Evolutionary conservation across 2,797 vertebrate genomes (phyloP).

Genomic region (Champsocephalus esox): DNA sequence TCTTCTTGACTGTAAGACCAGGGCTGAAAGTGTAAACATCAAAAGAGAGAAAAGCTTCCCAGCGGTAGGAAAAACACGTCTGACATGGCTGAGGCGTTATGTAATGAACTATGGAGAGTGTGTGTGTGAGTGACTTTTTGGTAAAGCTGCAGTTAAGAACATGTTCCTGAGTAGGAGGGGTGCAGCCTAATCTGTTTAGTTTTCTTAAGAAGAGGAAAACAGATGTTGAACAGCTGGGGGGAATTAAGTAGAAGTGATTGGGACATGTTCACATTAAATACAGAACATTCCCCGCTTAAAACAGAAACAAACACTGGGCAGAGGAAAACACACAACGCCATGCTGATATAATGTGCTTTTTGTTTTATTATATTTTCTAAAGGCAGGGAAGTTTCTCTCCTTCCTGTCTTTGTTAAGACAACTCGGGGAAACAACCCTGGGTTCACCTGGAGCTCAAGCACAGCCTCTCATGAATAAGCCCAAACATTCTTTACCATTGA

Average conservation of each 20-base stretch:
- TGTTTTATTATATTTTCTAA: not conserved
- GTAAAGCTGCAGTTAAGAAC: not conserved
- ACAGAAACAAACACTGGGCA: not conserved
- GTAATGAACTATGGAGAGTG: not conserved
- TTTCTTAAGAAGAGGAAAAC: slow-evolving; percentile 26
- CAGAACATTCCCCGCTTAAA: not conserved
- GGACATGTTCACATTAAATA: not conserved
- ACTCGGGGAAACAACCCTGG: not conserved
- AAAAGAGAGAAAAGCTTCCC: not conserved
- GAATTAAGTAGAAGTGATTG: not conserved
- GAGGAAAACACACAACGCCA: not conserved
- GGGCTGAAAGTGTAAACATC: not conserved
- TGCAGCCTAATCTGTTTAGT: not conserved
- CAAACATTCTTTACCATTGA: not conserved
- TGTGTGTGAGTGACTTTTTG: not conserved
- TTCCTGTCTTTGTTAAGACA: not conserved
- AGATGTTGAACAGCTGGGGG: slow-evolving; percentile 48
- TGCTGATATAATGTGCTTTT: too few species aligned
- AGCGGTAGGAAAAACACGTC: slow-evolving; percentile 1
- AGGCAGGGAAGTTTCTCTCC: not conserved
- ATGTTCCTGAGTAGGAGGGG: not conserved
- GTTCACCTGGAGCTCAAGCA: not conserved
- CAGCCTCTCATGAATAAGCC: not conserved
- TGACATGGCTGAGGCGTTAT: not conserved
- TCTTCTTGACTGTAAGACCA: slow-evolving; percentile 25